Base-by-base conservation (phyloP, 2,113 vertebrate species). In the Martes martes region DNA sequence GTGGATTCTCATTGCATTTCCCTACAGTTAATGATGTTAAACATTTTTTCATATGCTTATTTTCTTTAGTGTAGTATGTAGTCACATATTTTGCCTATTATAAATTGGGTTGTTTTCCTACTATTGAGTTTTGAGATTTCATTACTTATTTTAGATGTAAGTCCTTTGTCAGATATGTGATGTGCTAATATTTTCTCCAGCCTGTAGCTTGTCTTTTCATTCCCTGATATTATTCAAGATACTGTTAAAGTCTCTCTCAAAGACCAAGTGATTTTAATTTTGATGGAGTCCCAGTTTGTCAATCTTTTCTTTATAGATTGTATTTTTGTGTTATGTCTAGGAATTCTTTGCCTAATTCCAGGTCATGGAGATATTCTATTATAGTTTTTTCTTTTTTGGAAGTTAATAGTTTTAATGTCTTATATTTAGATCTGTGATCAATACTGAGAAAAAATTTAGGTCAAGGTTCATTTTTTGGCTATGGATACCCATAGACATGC, bases 141-240 rank as follows among this genome's bases (percentile, higher is more conserved):
- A 63, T 84, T 84, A 47, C 63, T 59, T 95, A 47, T 91, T 83
- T 79, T 97, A 33, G 42, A 71, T 88, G 42, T 0, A 39, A 83
- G 5, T 91, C 50, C 7, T 93, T 73, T 83, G 61, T 89, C 73
- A 93, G 71, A 74, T 81, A 57, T 50, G 26, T 80, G 86, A 86
- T 87, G 39, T 96, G 50, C 50, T 52, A 52, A 82, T 96, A 76
- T 88, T 92, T 96, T 96, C 76, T 91, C 42, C 26, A 73, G 16
- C 23, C 26, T 69, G 7, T 91, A 82, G 88, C 47, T 94, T 91
- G 57, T 87, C 11, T 88, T 78, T 89, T 92, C 42, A 50, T 88
- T 89, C 69, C 28, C 36, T 71, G 39, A 74, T 74, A 45, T 26
- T 74, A 26, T 74, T 45, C 71, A 74, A 42, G 39, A 26, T 74